Conservation (phyloP, 2,888 invertebrate genomes). For the Philereme transversata region DNA sequence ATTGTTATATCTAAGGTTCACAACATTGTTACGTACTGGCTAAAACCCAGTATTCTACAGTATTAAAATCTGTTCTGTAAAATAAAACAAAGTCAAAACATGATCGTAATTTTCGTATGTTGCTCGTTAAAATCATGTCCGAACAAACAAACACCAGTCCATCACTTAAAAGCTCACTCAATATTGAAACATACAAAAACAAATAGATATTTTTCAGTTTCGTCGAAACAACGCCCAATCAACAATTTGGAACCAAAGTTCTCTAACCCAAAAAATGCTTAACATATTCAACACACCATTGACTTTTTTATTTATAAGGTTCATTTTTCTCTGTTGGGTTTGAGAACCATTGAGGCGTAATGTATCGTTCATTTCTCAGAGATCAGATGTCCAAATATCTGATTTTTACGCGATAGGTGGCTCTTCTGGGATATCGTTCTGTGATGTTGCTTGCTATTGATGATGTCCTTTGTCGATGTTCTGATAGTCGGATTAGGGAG, state of each 20-base stretch:
- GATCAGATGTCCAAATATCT: conserved; percentile 45
- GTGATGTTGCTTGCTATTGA: conserved; percentile 16
- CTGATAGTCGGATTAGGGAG: conserved; percentile 12
- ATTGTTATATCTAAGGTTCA: too few relatives aligned
- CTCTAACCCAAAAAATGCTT: conserved; percentile 28
- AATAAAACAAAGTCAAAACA: too few relatives aligned
- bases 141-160: conserved; percentile 21
- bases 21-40: too few relatives aligned
- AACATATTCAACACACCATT: conserved; percentile 7
- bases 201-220: conserved; percentile 43
- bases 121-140: conserved; percentile 4
- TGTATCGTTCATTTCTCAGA: conserved; percentile 56
- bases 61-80: too few relatives aligned
- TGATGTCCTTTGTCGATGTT: conserved; percentile 15
- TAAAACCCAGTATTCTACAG: too few relatives aligned
- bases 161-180: conserved; percentile 29
- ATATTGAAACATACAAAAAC: conserved; percentile 1
- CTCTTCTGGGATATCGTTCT: conserved; percentile 17
- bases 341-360: conserved; percentile 24
- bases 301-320: conserved; percentile 34
- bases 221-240: conserved; percentile 70
- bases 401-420: conserved; percentile 38
- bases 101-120: not conserved
- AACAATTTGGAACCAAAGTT: conserved; percentile 42
- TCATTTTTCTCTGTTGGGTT: not conserved